Evolutionary conservation across 1,140 invertebrate genomes (phyloP).

Genomic region (Schlechtendalia chinensis): DNA sequence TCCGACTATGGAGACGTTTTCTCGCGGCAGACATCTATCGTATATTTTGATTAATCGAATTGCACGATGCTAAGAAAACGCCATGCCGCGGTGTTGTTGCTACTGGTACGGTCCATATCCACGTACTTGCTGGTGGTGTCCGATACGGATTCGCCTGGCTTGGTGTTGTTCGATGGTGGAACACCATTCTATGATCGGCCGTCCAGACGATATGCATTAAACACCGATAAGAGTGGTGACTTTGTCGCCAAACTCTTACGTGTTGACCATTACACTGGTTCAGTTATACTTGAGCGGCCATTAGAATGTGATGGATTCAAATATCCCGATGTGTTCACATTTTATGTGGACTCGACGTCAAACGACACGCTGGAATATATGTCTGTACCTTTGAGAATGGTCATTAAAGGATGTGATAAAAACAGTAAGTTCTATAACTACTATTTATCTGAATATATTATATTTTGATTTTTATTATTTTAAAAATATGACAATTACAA

Average conservation of each 20-base stretch:
- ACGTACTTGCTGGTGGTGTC: constrained; percentile 70
- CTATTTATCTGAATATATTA: background rate
- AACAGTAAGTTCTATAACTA: constrained; percentile 30
- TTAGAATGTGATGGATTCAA: constrained; percentile 77
- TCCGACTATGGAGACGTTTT: background rate
- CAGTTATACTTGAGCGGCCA: constrained; percentile 69
- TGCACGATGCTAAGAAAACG: background rate
- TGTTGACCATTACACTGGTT: constrained; percentile 71
- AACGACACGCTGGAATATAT: constrained; percentile 80
- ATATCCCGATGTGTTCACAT: constrained; percentile 79
- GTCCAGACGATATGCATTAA: constrained; percentile 60
- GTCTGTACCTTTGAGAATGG: constrained; percentile 73
- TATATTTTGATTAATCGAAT: background rate
- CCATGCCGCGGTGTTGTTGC: background rate
- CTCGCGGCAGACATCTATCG: background rate
- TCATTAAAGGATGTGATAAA: constrained; percentile 70
- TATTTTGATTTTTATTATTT: background rate
- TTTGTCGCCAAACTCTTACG: constrained; percentile 75
- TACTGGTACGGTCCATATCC: background rate
- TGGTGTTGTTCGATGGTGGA: constrained; percentile 75
- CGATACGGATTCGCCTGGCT: constrained; percentile 66
- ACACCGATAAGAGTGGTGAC: constrained; percentile 73
- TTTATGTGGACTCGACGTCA: constrained; percentile 81
- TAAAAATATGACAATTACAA: no score
- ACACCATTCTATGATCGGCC: constrained; percentile 73